These are phyloP conservation scores for Leptodactylus fuscus DNA, from an alignment of 2,113 vertebrate genomes.

Conservation along the genomic window DNA sequence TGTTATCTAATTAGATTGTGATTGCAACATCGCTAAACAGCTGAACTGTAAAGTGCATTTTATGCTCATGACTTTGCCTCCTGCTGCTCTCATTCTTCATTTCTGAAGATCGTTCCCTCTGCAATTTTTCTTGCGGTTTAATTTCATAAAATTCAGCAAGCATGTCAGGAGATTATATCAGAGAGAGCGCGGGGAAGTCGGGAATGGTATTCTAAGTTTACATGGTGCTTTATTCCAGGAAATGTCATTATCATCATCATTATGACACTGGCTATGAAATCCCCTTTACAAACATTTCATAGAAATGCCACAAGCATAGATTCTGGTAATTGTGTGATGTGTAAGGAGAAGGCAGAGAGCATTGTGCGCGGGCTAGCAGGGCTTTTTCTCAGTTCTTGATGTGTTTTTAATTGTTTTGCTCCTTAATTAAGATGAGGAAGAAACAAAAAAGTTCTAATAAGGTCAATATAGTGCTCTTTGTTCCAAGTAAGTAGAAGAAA, in stretches of 20 bases:
- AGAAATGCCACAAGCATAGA: neutral
- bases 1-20: slow-evolving; percentile 44
- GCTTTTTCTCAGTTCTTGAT: neutral
- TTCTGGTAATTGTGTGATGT: neutral
- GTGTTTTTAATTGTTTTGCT: slow-evolving; percentile 10
- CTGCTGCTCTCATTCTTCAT: slow-evolving; percentile 27
- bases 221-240: neutral
- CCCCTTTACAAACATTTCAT: slow-evolving; percentile 12
- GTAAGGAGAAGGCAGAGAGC: neutral
- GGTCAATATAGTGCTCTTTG: neutral
- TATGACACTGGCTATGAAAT: neutral
- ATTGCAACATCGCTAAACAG: slow-evolving; percentile 20
- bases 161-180: slow-evolving; percentile 43
- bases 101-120: slow-evolving; percentile 9
- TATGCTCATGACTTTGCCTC: slow-evolving; percentile 9
- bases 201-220: neutral
- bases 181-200: neutral
- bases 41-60: slow-evolving; percentile 55
- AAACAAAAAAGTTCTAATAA: neutral
- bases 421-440: neutral
- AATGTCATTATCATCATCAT: slow-evolving; percentile 9
- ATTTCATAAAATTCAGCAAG: slow-evolving; percentile 45
- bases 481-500: neutral
- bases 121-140: slow-evolving; percentile 38
- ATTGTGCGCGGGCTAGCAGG: neutral